Conservation (phyloP, 2,797 vertebrate species). For the Phalloptychus januarius region DNA sequence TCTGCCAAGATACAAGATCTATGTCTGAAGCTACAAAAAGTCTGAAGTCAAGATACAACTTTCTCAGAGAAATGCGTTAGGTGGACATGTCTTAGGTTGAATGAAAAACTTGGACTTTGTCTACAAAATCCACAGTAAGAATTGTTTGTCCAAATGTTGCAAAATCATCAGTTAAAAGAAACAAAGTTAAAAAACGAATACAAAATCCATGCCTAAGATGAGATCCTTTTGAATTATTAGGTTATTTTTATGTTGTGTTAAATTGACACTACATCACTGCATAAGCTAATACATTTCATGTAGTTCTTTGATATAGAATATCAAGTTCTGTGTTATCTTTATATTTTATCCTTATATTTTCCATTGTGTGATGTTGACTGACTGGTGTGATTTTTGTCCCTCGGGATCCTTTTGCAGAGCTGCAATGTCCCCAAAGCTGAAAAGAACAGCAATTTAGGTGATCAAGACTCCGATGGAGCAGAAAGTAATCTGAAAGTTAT, state of each 20-base stretch:
- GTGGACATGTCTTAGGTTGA: neutral
- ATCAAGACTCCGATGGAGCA: neutral
- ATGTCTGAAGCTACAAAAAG: neutral
- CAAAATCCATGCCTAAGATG: neutral
- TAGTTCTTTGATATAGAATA: neutral
- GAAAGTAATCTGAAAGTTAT: neutral
- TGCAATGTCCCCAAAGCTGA: neutral
- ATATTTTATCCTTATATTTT: neutral
- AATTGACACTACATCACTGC: neutral
- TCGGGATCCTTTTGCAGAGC: neutral
- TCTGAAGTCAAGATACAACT: neutral
- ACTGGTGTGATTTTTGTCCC: neutral
- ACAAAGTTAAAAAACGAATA: neutral
- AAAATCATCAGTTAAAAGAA: neutral
- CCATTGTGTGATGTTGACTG: neutral
- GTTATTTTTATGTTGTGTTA: neutral
- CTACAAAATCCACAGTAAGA: neutral
- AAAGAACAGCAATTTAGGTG: neutral
- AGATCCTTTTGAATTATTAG: neutral
- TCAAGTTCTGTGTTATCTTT: neutral
- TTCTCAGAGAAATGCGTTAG: neutral
- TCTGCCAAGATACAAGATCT: neutral
- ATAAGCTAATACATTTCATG: neutral
- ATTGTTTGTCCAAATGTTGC: neutral
- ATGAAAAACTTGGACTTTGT: neutral